Base-by-base conservation (phyloP, 2,888 invertebrate species). In the Cephalotes varians region DNA sequence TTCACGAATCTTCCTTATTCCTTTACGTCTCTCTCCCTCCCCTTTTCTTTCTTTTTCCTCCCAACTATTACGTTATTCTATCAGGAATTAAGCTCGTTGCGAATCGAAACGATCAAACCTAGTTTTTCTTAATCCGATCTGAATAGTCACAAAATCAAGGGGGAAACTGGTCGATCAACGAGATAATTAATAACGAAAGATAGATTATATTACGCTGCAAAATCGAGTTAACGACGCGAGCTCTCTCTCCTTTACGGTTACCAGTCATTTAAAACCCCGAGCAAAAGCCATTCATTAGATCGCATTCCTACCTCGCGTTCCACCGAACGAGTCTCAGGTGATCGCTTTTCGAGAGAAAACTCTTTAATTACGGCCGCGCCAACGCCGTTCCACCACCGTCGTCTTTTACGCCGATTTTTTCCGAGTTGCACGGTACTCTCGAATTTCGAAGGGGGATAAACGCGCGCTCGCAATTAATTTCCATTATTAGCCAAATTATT, bases 401-500 rank as follows among this genome's bases (percentile, higher is more conserved):
- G 25, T 37, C 58, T 72, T 21, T 62, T 72, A 44, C 73, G 34
- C 18, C 40, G 21, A 69, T 37, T 58, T 51, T 81, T 69, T 82
- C n/a, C 65, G 37, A 31, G 34, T 49, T 65, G 9, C 67, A 40
- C 37, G 73, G 37, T 73, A 58, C 67, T 69, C 83, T 85, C 84
- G 62, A 86, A 85, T 85, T 87, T 86, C 84, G 49, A 60, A 51
- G 76, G 67, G 28, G 77, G 72, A 77, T 84, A 87, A n/a, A 21
- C 81, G 81, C 64, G 77, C 81, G 82, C 77, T 83, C 81, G 71
- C 87, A 88, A 89, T 89, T 89, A 88, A 89, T 89, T 89, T 88
- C 76, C 84, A 83, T 88, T 89, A 89, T 89, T 88, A 88, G 81
- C 85, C 82, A 71, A 88, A 89, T 89, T 87, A 86, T 80, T 69